Conservation (phyloP, 2,888 invertebrate species). For the Parthenolecanium corni region DNA sequence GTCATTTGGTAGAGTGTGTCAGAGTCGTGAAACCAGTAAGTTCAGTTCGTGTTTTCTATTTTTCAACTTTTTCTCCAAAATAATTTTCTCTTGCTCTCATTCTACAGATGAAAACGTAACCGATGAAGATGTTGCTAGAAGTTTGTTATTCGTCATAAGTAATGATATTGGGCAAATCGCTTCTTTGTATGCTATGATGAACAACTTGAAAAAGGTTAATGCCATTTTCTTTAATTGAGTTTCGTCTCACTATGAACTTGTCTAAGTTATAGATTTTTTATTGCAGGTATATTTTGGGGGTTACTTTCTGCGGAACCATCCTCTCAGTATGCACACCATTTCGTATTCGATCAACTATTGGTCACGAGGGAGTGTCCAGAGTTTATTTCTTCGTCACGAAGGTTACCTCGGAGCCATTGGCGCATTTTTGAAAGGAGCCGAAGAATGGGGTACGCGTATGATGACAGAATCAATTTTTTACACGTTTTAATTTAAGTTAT, state of each 20-base stretch:
- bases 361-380: conserved; percentile 53
- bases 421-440: conserved; percentile 53
- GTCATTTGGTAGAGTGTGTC: conserved; percentile 52
- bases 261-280: background rate
- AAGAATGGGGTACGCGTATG: conserved; percentile 42
- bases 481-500: background rate
- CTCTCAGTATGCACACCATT: conserved; percentile 56
- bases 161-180: conserved; percentile 63
- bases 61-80: no score
- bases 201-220: conserved; percentile 44
- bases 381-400: conserved; percentile 56
- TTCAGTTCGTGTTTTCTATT: background rate
- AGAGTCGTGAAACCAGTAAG: conserved; percentile 34
- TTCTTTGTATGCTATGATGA: conserved; percentile 52
- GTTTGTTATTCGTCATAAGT: conserved; percentile 52
- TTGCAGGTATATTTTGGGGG: conserved; percentile 54
- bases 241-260: background rate
- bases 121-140: conserved; percentile 51
- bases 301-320: conserved; percentile 56
- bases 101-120: conserved; percentile 38
- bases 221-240: background rate
- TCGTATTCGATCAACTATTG: conserved; percentile 56
- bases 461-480: background rate
- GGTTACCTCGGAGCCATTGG: conserved; percentile 59
- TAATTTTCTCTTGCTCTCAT: background rate